Evolutionary conservation across 2,113 vertebrate species (phyloP), one percentile per base, ranked within the genome.

Genomic region (Lepus timidus): DNA sequence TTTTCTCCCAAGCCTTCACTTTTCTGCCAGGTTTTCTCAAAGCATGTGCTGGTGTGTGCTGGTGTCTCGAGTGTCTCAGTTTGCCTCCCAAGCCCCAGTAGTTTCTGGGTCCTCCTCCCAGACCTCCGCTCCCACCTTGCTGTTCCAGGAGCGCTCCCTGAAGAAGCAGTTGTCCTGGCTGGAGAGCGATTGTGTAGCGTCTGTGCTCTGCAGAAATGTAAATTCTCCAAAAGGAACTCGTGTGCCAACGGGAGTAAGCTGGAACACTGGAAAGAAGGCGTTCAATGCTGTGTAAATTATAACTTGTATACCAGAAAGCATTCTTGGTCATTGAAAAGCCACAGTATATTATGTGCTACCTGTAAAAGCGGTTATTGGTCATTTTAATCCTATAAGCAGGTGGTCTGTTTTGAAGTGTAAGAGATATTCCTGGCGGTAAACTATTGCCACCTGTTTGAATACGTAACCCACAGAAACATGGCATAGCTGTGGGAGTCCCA

Each of bases 271-370:
- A 19, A 74, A 19, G 12, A 79, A 14, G 11, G 44, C 44, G 5
- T 71, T 82, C 85, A 49, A 0, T 84, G 20, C 71, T 80, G 0
- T n/a, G 25, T 86, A n/a, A n/a, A 67, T 52, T 80, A 70, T 61
- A 9, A 44, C 49, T 58, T 89, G 71, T 62, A 92, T 71, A 23
- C 58, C 52, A 74, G 9, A 68, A 52, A 49, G 75, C 51, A 49
- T 81, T 91, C 84, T 71, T 16, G 19, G 65, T 80, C 58, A 25
- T 71, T 85, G 76, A 94, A 88, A 93, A 93, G 61, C 27, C 39
- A 88, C 36, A 90, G 55, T 67, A 29, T 61, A 27, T 85, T 61
- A 44, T 71, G 31, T 49, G 73, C 73, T 76, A 16, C 7, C 84
- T 83, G 29, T 2, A 65, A 20, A 75, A 78, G 25, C 31, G 33